Evolutionary conservation across 2,113 vertebrate genomes (phyloP), one percentile per base, ranked within the genome.

Genomic region (Anarhynchus alexandrinus): DNA sequence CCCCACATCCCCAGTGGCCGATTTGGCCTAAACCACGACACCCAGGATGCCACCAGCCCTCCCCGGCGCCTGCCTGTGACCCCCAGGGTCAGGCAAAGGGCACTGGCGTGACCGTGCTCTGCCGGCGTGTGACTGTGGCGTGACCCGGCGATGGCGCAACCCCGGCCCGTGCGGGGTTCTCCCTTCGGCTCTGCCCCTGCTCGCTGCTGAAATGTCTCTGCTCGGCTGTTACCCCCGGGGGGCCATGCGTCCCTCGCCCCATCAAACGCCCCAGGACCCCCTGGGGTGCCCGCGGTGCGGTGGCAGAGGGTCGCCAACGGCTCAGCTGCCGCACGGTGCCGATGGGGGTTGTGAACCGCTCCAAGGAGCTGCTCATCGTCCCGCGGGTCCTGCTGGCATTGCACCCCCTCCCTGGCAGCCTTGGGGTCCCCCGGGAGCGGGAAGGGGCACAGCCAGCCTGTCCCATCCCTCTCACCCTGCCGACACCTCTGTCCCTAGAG

Each of bases 401-500:
- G 11, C 64, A 20, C 3, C 11, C 32, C 16, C 20, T 45, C 76
- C 62, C 27, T 4, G 16, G 25, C 58, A 29, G 32, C 4, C 12
- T n/a, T 1, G 2, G 65, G 19, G 34, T 45, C 32, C 51, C 4
- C 0, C 0, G 1, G 77, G 64, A 51, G n/a, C 0, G 5, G 34
- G 59, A 42, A n/a, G 54, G 32, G 80, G 47, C 61, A 30, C 1
- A 2, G 11, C 30, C 61, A 51, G 19, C 47, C 27, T 0, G 0
- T 19, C 40, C 65, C 2, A 1, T 49, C 57, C 81, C 70, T 47
- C 76, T 16, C 21, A 11, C 43, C 45, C 15, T 58, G 38, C 29
- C 16, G 12, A 11, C 14, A 22, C 19, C 21, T 65, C 86, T 7
- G 29, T 30, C 27, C 74, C 36, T 36, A 74, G 15, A 78, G 19